Conservation (phyloP, 2,113 vertebrate genomes). For the Talpa occidentalis region DNA sequence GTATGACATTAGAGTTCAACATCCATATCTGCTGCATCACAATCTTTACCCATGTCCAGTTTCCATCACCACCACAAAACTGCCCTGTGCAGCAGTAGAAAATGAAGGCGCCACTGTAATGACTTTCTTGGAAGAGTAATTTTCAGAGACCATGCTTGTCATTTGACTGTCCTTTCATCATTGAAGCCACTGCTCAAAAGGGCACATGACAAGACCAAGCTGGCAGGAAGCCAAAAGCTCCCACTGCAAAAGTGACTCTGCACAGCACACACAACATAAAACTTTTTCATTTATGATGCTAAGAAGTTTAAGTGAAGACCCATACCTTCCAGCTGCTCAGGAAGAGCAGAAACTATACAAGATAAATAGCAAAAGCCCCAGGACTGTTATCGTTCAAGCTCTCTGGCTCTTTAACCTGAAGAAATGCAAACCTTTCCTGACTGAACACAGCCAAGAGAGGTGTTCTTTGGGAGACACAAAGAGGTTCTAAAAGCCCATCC, state of each 20-base stretch:
- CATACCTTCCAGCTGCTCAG: constrained; percentile 36
- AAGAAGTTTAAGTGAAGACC: constrained; percentile 1
- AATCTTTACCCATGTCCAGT: not conserved
- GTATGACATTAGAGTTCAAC: not conserved
- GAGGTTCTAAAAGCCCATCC: constrained; percentile 10
- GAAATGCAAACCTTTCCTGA: not conserved
- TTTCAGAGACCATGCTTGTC: not conserved
- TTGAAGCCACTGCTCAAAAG: not conserved
- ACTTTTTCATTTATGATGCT: not conserved
- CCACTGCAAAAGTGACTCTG: not conserved
- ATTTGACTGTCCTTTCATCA: not conserved
- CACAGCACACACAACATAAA: not conserved
- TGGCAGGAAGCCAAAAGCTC: not conserved
- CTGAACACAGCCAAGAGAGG: not conserved
- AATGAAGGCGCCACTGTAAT: not conserved
- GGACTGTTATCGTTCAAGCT: not conserved
- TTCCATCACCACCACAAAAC: not conserved
- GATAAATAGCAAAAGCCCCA: not conserved
- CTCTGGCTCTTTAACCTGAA: not conserved
- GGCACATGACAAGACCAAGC: not conserved
- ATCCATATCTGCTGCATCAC: not conserved
- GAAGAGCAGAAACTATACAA: not conserved
- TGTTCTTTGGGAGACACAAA: not conserved
- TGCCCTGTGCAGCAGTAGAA: not conserved
- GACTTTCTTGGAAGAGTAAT: not conserved